phyloP scores from a whole-genome alignment of 1,140 invertebrate genomes.

The Centruroides vittatus region DNA sequence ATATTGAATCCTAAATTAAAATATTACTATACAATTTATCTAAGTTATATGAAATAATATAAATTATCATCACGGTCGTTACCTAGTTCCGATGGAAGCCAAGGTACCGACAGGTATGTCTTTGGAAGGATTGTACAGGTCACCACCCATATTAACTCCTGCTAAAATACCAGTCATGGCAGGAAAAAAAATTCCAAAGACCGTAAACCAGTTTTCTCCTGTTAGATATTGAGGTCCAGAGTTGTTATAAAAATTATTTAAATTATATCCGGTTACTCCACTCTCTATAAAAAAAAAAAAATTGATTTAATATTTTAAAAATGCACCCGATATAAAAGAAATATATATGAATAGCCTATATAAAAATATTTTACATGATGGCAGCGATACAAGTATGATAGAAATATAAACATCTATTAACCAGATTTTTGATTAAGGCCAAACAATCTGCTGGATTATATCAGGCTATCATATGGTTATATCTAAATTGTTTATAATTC shows the following conservation, averaged over 20 bases:
- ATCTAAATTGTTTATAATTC: no score
- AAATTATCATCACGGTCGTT: constrained; percentile 13
- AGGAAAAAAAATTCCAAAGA: constrained; percentile 90
- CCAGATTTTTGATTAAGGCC: no score
- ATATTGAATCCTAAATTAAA: no score
- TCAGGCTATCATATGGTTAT: no score
- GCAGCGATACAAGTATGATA: no score
- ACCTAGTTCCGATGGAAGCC: constrained; percentile 73
- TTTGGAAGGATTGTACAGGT: constrained; percentile 72
- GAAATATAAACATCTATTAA: no score
- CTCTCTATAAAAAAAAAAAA: constrained; percentile 38
- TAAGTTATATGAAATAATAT: no score
- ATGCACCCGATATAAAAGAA: not conserved
- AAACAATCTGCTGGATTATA: no score
- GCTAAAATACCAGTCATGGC: constrained; percentile 85
- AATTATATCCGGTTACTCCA: constrained; percentile 74
- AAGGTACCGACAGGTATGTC: constrained; percentile 91
- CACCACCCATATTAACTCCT: constrained; percentile 96
- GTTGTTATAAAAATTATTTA: constrained; percentile 64
- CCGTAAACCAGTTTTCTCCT: constrained; percentile 73
- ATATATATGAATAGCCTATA: not conserved
- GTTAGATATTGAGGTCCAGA: constrained; percentile 61
- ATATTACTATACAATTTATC: no score
- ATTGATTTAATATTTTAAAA: constrained; percentile 4
- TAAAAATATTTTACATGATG: not conserved